These are phyloP conservation scores for Centropyge bicolor DNA, from an alignment of 2,797 vertebrate genomes.

Conservation along the genomic window DNA sequence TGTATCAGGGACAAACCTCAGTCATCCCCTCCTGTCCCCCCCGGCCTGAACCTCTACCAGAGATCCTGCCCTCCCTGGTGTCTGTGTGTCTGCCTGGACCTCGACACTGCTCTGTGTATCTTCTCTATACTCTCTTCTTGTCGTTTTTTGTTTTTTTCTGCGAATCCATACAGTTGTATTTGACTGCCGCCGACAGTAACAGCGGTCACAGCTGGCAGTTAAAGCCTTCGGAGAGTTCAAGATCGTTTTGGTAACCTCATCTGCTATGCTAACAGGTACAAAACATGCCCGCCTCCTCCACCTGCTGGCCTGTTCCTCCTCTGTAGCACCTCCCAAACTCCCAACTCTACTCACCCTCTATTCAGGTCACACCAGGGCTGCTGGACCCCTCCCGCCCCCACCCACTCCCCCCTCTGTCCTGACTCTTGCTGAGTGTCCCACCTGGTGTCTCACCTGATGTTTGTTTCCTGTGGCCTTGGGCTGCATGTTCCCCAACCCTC, in stretches of 20 bases:
- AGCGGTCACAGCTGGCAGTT: slow-evolving; percentile 96
- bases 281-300: slow-evolving; percentile 78
- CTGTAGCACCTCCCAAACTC: slow-evolving; percentile 63
- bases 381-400: slow-evolving; percentile 20
- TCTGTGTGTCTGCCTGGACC: slow-evolving; percentile 68
- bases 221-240: slow-evolving; percentile 96
- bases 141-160: slow-evolving; percentile 77
- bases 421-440: slow-evolving; percentile 58
- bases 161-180: slow-evolving; percentile 95
- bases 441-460: slow-evolving; percentile 70
- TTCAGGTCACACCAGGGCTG: slow-evolving; percentile 39
- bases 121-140: slow-evolving; percentile 90
- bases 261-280: slow-evolving; percentile 96
- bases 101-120: slow-evolving; percentile 77
- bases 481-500: slow-evolving; percentile 71
- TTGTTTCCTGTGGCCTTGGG: slow-evolving; percentile 71
- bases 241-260: slow-evolving; percentile 95
- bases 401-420: slow-evolving; percentile 26
- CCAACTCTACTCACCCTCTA: slow-evolving; percentile 57
- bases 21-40: slow-evolving; percentile 52
- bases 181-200: slow-evolving; percentile 95
- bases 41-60: slow-evolving; percentile 46
- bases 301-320: slow-evolving; percentile 71
- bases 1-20: slow-evolving; percentile 20
- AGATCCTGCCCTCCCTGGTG: slow-evolving; percentile 57